Conservation (phyloP, 2,888 invertebrate genomes). For the Heliconius ethilla region DNA sequence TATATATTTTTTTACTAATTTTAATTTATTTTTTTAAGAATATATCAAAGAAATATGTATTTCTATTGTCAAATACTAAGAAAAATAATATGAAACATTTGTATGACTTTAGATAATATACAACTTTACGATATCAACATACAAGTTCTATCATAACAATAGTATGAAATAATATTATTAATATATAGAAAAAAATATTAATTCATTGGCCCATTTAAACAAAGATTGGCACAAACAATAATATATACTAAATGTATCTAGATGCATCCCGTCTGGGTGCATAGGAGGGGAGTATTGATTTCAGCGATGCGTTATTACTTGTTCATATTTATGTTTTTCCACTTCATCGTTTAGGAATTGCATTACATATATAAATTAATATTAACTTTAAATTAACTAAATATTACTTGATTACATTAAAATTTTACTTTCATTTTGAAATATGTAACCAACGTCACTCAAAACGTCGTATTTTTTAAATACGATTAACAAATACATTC, state of each 20-base stretch:
- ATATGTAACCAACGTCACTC: not conserved
- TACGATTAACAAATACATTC: not conserved
- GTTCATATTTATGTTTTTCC: slow-evolving; percentile 16
- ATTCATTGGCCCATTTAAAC: not conserved
- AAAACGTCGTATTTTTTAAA: not conserved
- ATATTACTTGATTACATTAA: not conserved
- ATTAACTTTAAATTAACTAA: not conserved
- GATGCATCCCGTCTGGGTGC: slow-evolving; percentile 16
- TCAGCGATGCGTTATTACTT: slow-evolving; percentile 9
- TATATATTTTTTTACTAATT: too few species aligned
- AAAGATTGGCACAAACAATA: not conserved
- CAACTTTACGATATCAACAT: too few species aligned
- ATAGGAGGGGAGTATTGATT: slow-evolving; percentile 19
- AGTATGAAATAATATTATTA: not conserved
- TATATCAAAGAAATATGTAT: too few species aligned
- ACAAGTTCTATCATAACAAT: not conserved
- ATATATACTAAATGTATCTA: slow-evolving; percentile 8
- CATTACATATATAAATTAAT: not conserved
- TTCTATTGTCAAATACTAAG: too few species aligned
- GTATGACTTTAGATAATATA: too few species aligned
- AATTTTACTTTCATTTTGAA: not conserved
- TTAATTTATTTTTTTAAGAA: too few species aligned
- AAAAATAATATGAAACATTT: too few species aligned
- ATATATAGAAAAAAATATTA: not conserved
- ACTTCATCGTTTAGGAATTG: not conserved